Percentiles rank a stretch among this genome's conserved stretches.
These are phyloP conservation scores for Polietes domitor DNA, from an alignment of 2,888 invertebrate species.

Conservation along the genomic window DNA sequence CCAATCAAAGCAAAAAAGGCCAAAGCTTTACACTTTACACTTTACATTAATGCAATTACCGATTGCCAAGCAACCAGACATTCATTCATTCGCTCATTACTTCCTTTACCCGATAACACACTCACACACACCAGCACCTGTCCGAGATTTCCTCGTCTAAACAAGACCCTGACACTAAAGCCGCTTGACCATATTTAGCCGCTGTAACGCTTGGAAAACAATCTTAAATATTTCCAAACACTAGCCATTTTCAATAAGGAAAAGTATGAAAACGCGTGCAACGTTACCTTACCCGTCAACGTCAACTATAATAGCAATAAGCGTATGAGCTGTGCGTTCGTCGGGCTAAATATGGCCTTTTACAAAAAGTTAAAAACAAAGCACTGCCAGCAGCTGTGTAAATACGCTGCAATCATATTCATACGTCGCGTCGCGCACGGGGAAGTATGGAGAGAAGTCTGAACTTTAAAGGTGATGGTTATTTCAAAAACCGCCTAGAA, in stretches of 20 bases:
- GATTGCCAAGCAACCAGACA: too few relatives aligned
- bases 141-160: neutral
- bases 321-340: too few relatives aligned
- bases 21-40: too few relatives aligned
- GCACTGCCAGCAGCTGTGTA: constrained; percentile 8
- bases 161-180: constrained; percentile 18
- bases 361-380: neutral
- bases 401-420: neutral
- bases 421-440: too few relatives aligned
- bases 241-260: neutral
- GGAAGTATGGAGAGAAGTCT: neutral
- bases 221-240: neutral
- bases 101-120: neutral
- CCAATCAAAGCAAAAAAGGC: too few relatives aligned
- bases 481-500: neutral
- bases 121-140: neutral
- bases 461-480: constrained; percentile 8
- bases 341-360: constrained; percentile 4
- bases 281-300: constrained; percentile 2
- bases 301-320: neutral
- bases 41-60: too few relatives aligned
- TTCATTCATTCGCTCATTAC: neutral
- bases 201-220: neutral
- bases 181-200: neutral
- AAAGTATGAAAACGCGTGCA: neutral